Evolutionary conservation across 2,888 invertebrate species (phyloP), one percentile per base, ranked within the genome.

Genomic region (Zeuzera pyrina): DNA sequence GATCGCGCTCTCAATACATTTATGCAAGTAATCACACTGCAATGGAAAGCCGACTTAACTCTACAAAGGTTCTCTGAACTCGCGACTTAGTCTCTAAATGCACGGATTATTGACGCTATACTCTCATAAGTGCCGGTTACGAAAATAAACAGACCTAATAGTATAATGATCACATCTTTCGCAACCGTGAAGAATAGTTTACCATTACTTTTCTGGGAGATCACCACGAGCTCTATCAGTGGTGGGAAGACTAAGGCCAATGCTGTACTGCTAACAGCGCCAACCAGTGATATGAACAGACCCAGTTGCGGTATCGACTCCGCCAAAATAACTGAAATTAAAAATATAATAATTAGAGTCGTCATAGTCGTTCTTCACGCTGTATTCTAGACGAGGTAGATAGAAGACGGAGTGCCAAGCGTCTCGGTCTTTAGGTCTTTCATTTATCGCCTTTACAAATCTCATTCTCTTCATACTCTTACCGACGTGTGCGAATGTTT

Each of bases 171-270:
- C 4, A 73, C 43, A 57, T 93, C 86, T 54, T 93, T 92, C 4
- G 74, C 1, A 1, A 84, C 57, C 26, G 87, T 62, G 30, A 68
- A 61, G 3, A 51, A 19, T 0, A 84, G 67, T 1, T 86, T 70
- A 0, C 85, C 65, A 11, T 85, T 86, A 2, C 84, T 72, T 29
- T 85, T 86, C 42, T 88, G 87, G 57, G 89, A 90, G 36, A 85
- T 77, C 0, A 88, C 84, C 3, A 94, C 90, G 43, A 95, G 77
- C 52, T 97, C 93, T 40, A 97, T 89, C 34, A 95, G 84, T 0
- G 96, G 93, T 1, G 97, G 97, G 58, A 97, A 92, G 23, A 97
- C 85, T 21, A 97, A 84, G 0, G 95, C 95, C 40, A 97, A 73
- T 0, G 93, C 89, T 3, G 95, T 92, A 47, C 94, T 93, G 59